Evolutionary conservation across 2,113 vertebrate genomes (phyloP), one percentile per base, ranked within the genome.

Genomic region (Malurus elegans): DNA sequence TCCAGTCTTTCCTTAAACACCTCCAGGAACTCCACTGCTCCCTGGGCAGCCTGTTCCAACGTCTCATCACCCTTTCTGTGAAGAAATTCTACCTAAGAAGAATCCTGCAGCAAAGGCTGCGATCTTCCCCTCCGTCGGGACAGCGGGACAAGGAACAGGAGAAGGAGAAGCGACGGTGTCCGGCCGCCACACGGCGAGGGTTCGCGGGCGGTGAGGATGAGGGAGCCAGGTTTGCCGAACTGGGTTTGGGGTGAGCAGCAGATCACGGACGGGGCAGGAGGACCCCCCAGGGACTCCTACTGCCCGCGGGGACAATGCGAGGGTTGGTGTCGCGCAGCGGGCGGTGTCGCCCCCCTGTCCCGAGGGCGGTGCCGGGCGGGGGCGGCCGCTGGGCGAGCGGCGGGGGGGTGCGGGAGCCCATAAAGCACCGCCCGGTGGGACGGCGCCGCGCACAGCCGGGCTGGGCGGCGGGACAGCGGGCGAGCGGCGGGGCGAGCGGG

Each of bases 401-500:
- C 61, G 61, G 72, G 36, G 20, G 14, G 25, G 42, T 8, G 70
- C 14, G 85, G 54, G 51, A 83, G 95, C 40, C 42, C 93, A 96
- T 97, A 95, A 95, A 96, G 90, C 82, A 18, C 65, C 73, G 74
- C 70, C 85, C 73, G 75, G 36, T 7, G 25, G 62, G 53, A 25
- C 13, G 28, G 48, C 28, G 0, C 4, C 6, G 64, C 4, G 24
- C 62, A 88, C 2, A 62, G 81, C 36, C n/a, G 53, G 86, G 88
- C 44, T 34, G 48, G 79, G 78, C 76, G 44, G 54, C 20, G 69
- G 85, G 58, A 38, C 45, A 31, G 71, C 34, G 67, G 57, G 66
- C 6, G 25, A 9, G 7, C 80, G 38, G 80, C 67, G 20, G 65
- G 79, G 12, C 19, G 16, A 60, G 79, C 66, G 34, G 53, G 53